Evolutionary conservation across 2,113 vertebrate genomes (phyloP).

Genomic region (Fulmarus glacialis): DNA sequence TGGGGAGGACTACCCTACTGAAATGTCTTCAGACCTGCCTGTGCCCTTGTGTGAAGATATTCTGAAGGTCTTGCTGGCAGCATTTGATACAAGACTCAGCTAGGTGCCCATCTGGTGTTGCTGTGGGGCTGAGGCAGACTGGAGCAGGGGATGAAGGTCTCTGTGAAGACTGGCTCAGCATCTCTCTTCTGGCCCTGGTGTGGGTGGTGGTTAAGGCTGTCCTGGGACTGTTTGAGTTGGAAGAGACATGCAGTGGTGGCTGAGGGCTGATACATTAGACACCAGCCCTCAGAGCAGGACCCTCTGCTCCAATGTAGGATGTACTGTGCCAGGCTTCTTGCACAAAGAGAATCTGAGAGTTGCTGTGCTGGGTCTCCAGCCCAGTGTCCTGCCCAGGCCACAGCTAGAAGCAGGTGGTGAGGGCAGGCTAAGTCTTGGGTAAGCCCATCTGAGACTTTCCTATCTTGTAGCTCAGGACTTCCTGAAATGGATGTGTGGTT

Average conservation of each 20-base stretch:
- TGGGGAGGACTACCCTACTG: neutral
- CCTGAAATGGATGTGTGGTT: no score
- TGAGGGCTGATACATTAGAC: neutral
- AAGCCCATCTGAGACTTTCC: neutral
- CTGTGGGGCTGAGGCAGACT: neutral
- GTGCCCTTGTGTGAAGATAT: accelerated
- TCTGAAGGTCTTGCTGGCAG: neutral
- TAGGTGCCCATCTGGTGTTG: neutral
- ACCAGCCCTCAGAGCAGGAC: neutral
- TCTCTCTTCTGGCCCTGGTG: neutral
- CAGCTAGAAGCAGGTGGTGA: neutral
- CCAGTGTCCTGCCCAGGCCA: neutral
- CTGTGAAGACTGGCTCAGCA: no score
- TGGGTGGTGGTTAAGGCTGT: neutral
- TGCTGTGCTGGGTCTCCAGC: neutral
- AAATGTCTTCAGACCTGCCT: neutral
- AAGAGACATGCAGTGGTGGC: neutral
- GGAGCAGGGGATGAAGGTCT: neutral
- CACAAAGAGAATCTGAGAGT: neutral
- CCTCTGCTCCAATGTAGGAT: neutral
- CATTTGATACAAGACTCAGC: neutral
- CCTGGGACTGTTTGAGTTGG: neutral
- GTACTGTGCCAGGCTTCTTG: neutral
- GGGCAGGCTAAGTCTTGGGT: neutral
- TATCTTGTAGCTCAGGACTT: neutral